A percentile compares a stretch with the other conserved stretches of the same genome.
phyloP scores from a whole-genome alignment of 2,888 invertebrate genomes.

The Lysandra bellargus region DNA sequence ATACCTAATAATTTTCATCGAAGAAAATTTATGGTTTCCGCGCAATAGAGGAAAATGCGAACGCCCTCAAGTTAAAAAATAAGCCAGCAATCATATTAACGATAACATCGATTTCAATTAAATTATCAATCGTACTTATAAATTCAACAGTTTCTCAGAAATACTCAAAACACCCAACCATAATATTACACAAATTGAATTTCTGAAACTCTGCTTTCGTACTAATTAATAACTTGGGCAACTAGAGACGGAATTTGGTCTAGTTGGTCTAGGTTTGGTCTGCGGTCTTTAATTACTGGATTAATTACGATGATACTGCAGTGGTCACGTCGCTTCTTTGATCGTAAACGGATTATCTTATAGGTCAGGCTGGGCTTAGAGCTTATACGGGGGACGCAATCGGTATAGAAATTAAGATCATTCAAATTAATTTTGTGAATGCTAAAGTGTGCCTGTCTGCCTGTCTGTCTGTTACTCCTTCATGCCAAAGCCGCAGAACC shows the following conservation, averaged over 20 bases:
- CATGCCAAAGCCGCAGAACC: too few species aligned
- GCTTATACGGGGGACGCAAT: not conserved
- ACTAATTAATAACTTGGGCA: conserved; percentile 5
- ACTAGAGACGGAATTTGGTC: not conserved
- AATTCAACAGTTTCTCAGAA: not conserved
- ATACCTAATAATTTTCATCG: too few species aligned
- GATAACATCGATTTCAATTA: too few species aligned
- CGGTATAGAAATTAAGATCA: not conserved
- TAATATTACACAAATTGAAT: not conserved
- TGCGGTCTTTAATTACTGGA: not conserved
- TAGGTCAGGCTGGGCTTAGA: not conserved
- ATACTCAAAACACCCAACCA: not conserved
- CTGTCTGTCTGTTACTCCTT: too few species aligned
- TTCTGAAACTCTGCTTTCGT: not conserved
- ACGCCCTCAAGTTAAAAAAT: too few species aligned
- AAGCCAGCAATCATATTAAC: too few species aligned
- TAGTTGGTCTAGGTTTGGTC: not conserved
- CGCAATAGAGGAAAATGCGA: too few species aligned
- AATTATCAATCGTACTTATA: not conserved
- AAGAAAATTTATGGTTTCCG: too few species aligned
- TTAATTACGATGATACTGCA: not conserved
- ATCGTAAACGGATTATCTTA: conserved; percentile 3
- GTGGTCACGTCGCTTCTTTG: not conserved
- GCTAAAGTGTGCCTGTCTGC: too few species aligned
- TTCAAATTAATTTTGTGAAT: not conserved